Evolutionary conservation across 2,113 vertebrate genomes (phyloP).

Genomic region (Channa argus): DNA sequence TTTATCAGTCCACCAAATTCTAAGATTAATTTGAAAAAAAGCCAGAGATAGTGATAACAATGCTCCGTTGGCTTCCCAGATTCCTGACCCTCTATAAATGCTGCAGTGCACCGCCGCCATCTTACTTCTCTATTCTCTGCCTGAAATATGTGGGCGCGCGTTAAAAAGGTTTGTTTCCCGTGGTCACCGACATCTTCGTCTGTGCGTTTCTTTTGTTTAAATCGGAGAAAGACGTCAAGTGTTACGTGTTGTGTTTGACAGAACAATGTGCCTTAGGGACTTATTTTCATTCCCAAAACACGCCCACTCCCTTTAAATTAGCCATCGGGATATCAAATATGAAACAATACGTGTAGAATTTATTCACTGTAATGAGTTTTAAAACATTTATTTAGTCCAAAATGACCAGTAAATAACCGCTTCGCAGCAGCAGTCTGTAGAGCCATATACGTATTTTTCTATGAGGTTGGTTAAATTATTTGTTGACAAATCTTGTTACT

Average conservation of each 20-base stretch:
- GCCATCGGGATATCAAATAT: conserved; percentile 60
- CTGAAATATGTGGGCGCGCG: conserved; percentile 50
- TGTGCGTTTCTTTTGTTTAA: neutral
- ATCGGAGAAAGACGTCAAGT: neutral
- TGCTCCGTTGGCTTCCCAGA: conserved; percentile 56
- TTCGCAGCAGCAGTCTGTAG: accelerated
- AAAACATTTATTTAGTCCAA: neutral
- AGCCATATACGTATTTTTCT: neutral
- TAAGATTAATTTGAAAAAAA: neutral
- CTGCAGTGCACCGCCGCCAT: conserved; percentile 98
- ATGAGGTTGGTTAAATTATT: neutral
- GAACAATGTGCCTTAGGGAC: neutral
- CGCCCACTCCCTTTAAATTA: conserved; percentile 64
- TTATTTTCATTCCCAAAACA: conserved; percentile 60
- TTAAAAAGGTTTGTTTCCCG: neutral
- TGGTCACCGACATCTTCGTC: neutral
- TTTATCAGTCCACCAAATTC: accelerated
- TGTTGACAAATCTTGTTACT: neutral
- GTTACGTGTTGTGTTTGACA: neutral
- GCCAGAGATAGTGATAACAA: conserved; percentile 27
- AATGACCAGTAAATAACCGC: neutral
- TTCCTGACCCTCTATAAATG: conserved; percentile 66
- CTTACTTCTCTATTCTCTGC: conserved; percentile 84
- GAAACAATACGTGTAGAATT: conserved; percentile 28
- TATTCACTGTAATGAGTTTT: neutral